phyloP scores from a whole-genome alignment of 2,888 invertebrate species.

The Merodon equestris region DNA sequence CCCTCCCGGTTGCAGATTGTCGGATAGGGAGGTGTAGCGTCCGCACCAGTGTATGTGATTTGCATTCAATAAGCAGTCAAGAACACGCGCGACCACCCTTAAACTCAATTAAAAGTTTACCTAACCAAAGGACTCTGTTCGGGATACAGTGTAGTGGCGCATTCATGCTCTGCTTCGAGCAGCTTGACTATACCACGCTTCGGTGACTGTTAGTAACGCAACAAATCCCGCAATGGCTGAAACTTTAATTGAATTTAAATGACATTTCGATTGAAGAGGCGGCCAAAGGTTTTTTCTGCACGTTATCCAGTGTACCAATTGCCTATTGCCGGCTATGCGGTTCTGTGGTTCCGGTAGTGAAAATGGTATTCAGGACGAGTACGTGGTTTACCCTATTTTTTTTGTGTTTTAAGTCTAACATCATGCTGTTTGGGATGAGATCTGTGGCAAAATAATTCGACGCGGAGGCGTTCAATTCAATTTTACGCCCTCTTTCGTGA shows the following conservation, averaged over 20 bases:
- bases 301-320: constrained; percentile 2
- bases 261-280: constrained; percentile 66
- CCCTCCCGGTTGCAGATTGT: background rate
- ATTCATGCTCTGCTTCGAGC: constrained; percentile 2
- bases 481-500: constrained; percentile 36
- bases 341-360: background rate
- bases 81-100: constrained; percentile 68
- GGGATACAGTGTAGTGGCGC: constrained; percentile 31
- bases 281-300: constrained; percentile 11
- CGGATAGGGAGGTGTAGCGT: background rate
- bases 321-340: too few species aligned
- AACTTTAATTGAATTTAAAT: constrained; percentile 68
- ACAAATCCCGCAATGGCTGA: constrained; percentile 58
- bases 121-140: constrained; percentile 60
- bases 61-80: constrained; percentile 68
- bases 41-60: constrained; percentile 56
- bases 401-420: background rate
- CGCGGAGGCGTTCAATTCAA: constrained; percentile 51
- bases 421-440: constrained; percentile 3
- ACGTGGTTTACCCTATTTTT: constrained; percentile 34
- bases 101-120: constrained; percentile 69
- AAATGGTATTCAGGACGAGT: constrained; percentile 20
- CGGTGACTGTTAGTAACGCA: constrained; percentile 55
- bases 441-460: constrained; percentile 50
- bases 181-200: constrained; percentile 42